Base-by-base conservation (phyloP, 2,888 invertebrate genomes). In the Caenorhabditis panamensis region DNA sequence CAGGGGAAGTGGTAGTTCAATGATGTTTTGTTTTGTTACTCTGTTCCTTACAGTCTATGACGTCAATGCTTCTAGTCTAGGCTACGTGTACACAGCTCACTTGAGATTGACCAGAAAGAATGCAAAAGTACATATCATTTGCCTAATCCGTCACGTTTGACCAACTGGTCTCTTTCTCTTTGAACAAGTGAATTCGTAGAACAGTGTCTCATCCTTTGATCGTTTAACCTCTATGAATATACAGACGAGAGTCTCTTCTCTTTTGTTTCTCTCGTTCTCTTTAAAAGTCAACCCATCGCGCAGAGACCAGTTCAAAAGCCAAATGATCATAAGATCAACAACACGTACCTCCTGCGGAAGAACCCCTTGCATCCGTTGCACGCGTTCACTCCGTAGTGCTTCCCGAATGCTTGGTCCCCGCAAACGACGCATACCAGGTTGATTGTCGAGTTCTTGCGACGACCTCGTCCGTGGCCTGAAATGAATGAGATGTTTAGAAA, bases 351-450 rank as follows among this genome's bases (percentile, higher is more conserved):
- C 26, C 84, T 37, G 20, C 84, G 71, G 68, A 84, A 84, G 62
- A 85, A 85, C 13, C 89, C 89, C 61, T 89, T 89, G 84, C 89
- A 90, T 44, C 90, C 90, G 72, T n/a, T n/a, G n/a, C n/a, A n/a
- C n/a, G n/a, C n/a, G n/a, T n/a, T n/a, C n/a, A n/a, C n/a, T n/a
- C n/a, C n/a, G n/a, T n/a, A n/a, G n/a, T n/a, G n/a, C n/a, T n/a
- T n/a, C n/a, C n/a, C n/a, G n/a, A n/a, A n/a, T 90, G 86, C 86
- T 81, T 85, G 85, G 82, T 89, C 89, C 1, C 87, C 86, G 68
- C 89, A 89, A 8, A 88, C 88, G 24, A 88, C 89, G 64, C 89
- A 89, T 26, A 77, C 71, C 51, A 88, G 69, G 36, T 84, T 83
- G 24, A 78, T 75, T 0, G 76, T 76, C 24, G 79, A 83, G 58